Evolutionary conservation across 2,888 invertebrate genomes (phyloP), one percentile per base, ranked within the genome.

Genomic region (Orchesellides sinensis): DNA sequence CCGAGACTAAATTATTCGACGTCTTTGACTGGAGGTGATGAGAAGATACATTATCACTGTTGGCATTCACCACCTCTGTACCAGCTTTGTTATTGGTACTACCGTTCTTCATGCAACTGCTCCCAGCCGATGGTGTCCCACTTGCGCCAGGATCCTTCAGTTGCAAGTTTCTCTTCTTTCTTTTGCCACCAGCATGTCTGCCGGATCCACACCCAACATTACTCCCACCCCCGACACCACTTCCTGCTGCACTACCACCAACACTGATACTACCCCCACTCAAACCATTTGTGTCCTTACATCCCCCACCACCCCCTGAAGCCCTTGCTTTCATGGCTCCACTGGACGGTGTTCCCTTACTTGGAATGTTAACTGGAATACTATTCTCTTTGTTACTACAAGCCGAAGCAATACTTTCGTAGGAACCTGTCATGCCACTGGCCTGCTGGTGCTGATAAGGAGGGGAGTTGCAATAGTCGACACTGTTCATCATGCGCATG

Each of bases 331-430:
- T 70, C 2, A 49, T 29, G 12, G 49, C 63, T 8, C 14, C 10
- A 40, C 40, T 40, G 40, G 6, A 21, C 17, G 56, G 47, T 59
- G 54, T 25, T 19, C 49, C 56, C 25, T 65, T 59, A 12, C 29
- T 52, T 19, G 80, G 80, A 81, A 81, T 81, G 80, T 81, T 68
- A 21, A 81, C 23, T 73, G 80, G 80, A 81, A 81, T 81, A 81
- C 73, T 81, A 81, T 81, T 81, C 47, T 81, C 80, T 54, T 81
- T 81, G 68, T 81, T 81, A 45, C 73, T 81, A 68, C 73, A 81
- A 2, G 59, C 80, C 12, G 80, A 81, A 8, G 80, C 73, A n/a
- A 81, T 81, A 21, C 73, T 81, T 23, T 81, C 80, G 32, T 73
- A 81, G 10, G 80, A 81, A 21, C 73, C 73, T 17, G 73, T 54